Evolutionary conservation across 2,113 vertebrate species (phyloP).

Genomic region (Salminus brasiliensis): DNA sequence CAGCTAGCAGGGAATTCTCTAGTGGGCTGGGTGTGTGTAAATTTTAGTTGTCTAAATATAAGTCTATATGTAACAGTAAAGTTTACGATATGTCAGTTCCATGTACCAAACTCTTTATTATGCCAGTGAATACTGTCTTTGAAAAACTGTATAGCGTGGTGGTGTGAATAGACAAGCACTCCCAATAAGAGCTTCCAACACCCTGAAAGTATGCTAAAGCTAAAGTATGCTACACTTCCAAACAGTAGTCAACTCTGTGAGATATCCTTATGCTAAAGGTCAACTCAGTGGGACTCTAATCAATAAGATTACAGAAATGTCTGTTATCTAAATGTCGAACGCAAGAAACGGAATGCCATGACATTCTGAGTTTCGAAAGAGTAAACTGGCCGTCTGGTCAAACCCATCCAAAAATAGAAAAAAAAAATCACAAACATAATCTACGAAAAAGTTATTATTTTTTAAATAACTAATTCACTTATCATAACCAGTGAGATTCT

Average conservation of each 20-base stretch:
- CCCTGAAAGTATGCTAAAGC: neutral
- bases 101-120: no score
- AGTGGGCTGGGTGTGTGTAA: no score
- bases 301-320: conserved; percentile 13
- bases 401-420: neutral
- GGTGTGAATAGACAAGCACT: neutral
- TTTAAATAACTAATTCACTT: neutral
- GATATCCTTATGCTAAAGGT: conserved; percentile 20
- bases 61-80: no score
- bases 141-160: no score
- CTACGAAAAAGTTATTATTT: neutral
- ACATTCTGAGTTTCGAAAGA: conserved; percentile 33
- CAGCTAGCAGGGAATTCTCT: no score
- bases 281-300: conserved; percentile 7
- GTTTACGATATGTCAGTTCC: no score
- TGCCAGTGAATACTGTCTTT: no score
- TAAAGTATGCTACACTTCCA: neutral
- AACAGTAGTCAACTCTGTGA: neutral
- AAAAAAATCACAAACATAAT: neutral
- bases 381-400: neutral
- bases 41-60: no score
- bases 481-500: neutral
- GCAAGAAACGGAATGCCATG: conserved; percentile 32
- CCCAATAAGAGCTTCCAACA: neutral
- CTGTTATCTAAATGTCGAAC: conserved; percentile 36